Evolutionary conservation across 2,888 invertebrate genomes (phyloP), one percentile per base, ranked within the genome.

Genomic region (Marronus borbonicus): DNA sequence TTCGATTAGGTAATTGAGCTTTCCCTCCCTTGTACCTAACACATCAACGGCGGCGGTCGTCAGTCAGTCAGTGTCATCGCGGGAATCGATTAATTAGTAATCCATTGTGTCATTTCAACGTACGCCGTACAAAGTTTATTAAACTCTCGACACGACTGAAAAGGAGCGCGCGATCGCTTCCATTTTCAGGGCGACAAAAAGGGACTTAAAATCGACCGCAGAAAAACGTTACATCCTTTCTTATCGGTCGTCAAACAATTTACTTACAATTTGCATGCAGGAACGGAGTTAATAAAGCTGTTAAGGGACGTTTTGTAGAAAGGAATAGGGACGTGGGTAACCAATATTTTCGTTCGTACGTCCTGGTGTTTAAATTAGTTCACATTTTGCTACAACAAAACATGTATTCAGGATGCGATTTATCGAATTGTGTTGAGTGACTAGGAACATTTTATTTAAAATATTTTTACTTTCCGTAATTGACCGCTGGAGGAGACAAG

Each of bases 1-100:
- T 49, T 68, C 68, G 68, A 68, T 68, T 68, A 68, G 68, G 68
- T 68, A 68, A 68, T 68, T 68, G 68, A 68, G 68, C 49, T 52
- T 62, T 28, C 14, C 62, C 31, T 24, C 62, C 62, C 44, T 44
- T 12, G 5, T 5, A 31, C 44, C 44, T 8, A n/a, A 44, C 44
- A 44, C 44, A 62, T 24, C 55, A 20, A 49, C 44, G 65, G 12
- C 28, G 14, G 49, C 50, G 49, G 28, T 24, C 50, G 68, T 50
- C 36, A 28, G 12, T 44, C 65, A 55, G 65, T 66, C 68, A 50
- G 50, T 68, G 68, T 68, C 68, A 68, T 68, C 49, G 28, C 10
- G 24, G 12, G 28, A 70, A 58, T 70, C 70, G 70, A 70, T 70
- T 72, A 72, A 72, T 72, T 72, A 72, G 72, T 39, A 60, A 60